Percentiles rank a stretch among this genome's conserved stretches.
phyloP scores from a whole-genome alignment of 2,888 invertebrate species.

The Drosophila mimetica region DNA sequence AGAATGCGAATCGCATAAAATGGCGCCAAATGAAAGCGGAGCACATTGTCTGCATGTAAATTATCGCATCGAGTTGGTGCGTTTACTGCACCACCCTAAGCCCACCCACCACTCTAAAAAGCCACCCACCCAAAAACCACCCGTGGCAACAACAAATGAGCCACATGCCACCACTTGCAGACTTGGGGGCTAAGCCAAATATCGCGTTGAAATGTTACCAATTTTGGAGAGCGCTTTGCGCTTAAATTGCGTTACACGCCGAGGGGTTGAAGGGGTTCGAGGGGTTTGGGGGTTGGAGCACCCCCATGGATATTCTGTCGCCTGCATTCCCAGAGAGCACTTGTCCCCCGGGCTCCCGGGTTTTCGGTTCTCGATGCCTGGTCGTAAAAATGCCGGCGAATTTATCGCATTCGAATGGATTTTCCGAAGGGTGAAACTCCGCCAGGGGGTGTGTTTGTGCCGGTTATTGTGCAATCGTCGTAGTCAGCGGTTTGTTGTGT shows the following conservation, averaged over 20 bases:
- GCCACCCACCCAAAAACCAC: slow-evolving; percentile 24
- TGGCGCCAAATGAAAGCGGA: slow-evolving; percentile 14
- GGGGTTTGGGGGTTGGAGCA: not conserved
- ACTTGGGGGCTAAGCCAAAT: slow-evolving; percentile 45
- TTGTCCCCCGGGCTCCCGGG: slow-evolving; percentile 6
- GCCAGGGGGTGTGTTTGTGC: slow-evolving; percentile 40
- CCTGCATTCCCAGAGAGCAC: slow-evolving; percentile 55
- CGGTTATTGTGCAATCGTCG: slow-evolving; percentile 52
- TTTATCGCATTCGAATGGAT: slow-evolving; percentile 76
- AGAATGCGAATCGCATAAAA: slow-evolving; percentile 44
- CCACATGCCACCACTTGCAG: slow-evolving; percentile 58
- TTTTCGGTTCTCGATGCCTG: slow-evolving; percentile 26
- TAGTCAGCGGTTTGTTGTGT: slow-evolving; percentile 32
- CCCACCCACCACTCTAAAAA: slow-evolving; percentile 1
- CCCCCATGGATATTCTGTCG: slow-evolving; percentile 32
- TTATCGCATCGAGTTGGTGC: slow-evolving; percentile 38
- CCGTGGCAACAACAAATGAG: slow-evolving; percentile 30
- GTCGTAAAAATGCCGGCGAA: slow-evolving; percentile 75
- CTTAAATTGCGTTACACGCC: slow-evolving; percentile 71
- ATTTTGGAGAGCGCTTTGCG: slow-evolving; percentile 58
- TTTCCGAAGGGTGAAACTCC: slow-evolving; percentile 45
- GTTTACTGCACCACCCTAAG: slow-evolving; percentile 36
- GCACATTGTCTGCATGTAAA: slow-evolving; percentile 45
- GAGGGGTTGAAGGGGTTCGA: not conserved
- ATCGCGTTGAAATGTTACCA: slow-evolving; percentile 74